Percentiles rank a stretch among this genome's conserved stretches.
These are phyloP conservation scores for Julus scanicus DNA, from an alignment of 2,888 invertebrate species.

Conservation along the genomic window DNA sequence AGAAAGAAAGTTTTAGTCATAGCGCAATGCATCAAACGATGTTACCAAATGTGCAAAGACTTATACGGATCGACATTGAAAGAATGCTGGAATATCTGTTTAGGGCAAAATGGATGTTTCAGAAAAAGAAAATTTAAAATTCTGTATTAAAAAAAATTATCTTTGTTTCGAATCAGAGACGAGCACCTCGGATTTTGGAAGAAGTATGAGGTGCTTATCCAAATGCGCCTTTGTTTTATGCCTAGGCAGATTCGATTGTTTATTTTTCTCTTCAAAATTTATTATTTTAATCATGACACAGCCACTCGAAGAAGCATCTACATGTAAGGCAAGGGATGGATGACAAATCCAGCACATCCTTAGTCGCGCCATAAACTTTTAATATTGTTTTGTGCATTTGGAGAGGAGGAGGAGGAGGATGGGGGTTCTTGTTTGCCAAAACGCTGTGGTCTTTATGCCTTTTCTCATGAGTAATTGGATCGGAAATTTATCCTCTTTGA, in stretches of 20 bases:
- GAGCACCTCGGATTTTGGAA: not conserved
- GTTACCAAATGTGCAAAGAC: too few relatives aligned
- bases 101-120: too few relatives aligned
- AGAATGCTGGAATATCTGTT: too few relatives aligned
- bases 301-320: not conserved
- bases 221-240: not conserved
- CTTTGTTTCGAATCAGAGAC: too few relatives aligned
- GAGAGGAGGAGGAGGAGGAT: too few relatives aligned
- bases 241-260: not conserved
- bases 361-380: not conserved
- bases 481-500: constrained; percentile 26
- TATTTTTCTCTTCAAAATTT: constrained; percentile 25
- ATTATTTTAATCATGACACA: constrained; percentile 25
- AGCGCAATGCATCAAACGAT: too few relatives aligned
- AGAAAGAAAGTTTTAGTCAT: too few relatives aligned
- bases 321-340: not conserved
- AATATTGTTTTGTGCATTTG: not conserved
- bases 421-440: not conserved
- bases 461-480: constrained; percentile 28
- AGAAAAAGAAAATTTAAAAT: too few relatives aligned
- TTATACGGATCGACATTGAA: too few relatives aligned
- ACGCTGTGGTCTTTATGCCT: not conserved
- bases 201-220: not conserved
- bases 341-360: constrained; percentile 8
- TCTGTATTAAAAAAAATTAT: too few relatives aligned